These are phyloP conservation scores for Diuraphis noxia DNA, from an alignment of 1,140 invertebrate genomes.

Conservation along the genomic window DNA sequence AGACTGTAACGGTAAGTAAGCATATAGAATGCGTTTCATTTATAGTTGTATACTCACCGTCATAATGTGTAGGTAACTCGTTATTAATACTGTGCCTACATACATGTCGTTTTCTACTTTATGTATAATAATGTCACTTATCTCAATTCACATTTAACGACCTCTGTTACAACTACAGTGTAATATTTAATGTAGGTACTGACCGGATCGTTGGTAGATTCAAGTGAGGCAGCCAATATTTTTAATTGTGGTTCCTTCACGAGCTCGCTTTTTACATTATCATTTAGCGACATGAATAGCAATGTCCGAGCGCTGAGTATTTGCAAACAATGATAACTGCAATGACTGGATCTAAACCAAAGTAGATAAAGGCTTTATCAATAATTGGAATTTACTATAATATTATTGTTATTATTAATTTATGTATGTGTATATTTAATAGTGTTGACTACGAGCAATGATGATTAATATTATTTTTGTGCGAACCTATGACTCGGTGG, in stretches of 20 bases:
- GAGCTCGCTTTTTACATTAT: conserved; percentile 64
- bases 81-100: not conserved
- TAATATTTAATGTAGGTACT: conserved; percentile 44
- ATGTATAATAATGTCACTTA: too few relatives aligned
- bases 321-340: conserved; percentile 72
- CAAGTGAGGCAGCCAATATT: conserved; percentile 67
- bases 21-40: not conserved
- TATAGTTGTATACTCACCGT: not conserved
- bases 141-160: too few relatives aligned
- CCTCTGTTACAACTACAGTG: not conserved
- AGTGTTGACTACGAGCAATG: not conserved
- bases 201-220: conserved; percentile 71
- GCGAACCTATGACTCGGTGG: conserved; percentile 63
- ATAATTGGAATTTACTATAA: not conserved
- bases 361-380: not conserved
- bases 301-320: conserved; percentile 69
- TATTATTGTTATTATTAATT: not conserved
- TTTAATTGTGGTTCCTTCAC: conserved; percentile 65
- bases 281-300: conserved; percentile 68
- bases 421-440: not conserved
- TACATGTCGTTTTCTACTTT: too few relatives aligned
- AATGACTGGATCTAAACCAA: conserved; percentile 64
- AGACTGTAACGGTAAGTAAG: not conserved
- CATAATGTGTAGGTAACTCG: not conserved
- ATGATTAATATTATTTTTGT: not conserved